Base-by-base conservation (phyloP, 2,888 invertebrate species). In the Hirtodrosophila histrioides region DNA sequence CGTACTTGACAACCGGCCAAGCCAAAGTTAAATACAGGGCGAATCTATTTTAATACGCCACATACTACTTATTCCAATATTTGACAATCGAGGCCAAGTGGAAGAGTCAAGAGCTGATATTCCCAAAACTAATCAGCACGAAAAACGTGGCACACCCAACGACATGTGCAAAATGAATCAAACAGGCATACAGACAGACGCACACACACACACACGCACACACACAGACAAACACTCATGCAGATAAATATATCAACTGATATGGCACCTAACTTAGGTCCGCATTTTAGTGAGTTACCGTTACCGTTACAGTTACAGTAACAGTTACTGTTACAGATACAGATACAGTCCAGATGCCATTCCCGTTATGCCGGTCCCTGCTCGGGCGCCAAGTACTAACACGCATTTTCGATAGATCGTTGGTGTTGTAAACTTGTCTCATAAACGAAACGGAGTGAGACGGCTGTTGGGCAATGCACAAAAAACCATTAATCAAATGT, bases 401-500 rank as follows among this genome's bases (percentile, higher is more conserved):
- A 79, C 83, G 77, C 83, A 83, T 65, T 62, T 83, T 67, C 69
- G 60, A 78, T 78, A 67, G 70, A 57, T 55, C 61, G 58, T 63
- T 65, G 67, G 50, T 72, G 66, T 54, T 81, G 75, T 70, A 67
- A 79, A 77, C 73, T 84, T 81, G 73, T 60, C 80, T 69, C 68
- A 81, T 80, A 75, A 80, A 75, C 81, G 69, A 46, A 60, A 40
- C 17, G 29, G 23, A 56, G 44, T 33, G 35, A 55, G 48, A 24
- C 41, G 17, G 31, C 37, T 8, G 17, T 39, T 12, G 33, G 36
- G 41, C 46, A 57, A 46, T 67, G 67, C 75, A 78, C 60, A 67
- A 69, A 85, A 71, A 69, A 82, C 79, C 86, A 82, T 82, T 82
- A 85, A 82, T 82, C 82, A 82, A 85, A 82, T 85, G 81, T 60